phyloP scores from a whole-genome alignment of 2,888 invertebrate genomes.

The Colletes collaris region DNA sequence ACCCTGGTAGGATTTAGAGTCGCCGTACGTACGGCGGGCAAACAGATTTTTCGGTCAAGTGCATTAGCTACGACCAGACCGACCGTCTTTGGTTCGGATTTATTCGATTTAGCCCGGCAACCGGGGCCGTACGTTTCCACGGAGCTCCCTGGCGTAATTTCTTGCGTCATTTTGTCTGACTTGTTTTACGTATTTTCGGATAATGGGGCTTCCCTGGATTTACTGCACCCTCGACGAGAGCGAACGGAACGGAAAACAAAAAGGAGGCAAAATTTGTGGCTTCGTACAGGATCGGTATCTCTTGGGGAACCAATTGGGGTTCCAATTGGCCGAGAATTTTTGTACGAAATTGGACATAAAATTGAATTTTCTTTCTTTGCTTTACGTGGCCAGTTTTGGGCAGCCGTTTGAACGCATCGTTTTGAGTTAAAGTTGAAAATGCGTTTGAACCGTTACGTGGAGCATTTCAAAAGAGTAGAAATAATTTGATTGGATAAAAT shows the following conservation, averaged over 20 bases:
- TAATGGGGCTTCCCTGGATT: constrained; percentile 38
- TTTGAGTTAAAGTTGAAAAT: background rate
- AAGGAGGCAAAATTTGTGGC: constrained; percentile 16
- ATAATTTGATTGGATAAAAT: background rate
- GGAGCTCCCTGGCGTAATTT: constrained; percentile 8
- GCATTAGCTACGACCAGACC: constrained; percentile 29
- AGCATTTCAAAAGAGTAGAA: too few relatives aligned
- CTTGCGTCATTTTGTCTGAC: constrained; percentile 32
- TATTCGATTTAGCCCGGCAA: constrained; percentile 18
- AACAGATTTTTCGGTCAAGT: constrained; percentile 53
- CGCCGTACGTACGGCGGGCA: constrained; percentile 20
- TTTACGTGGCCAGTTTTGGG: too few relatives aligned
- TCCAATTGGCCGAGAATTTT: background rate
- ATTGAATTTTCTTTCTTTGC: background rate
- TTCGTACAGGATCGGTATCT: background rate
- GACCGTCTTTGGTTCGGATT: constrained; percentile 18
- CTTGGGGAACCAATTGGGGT: background rate
- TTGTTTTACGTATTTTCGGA: constrained; percentile 38
- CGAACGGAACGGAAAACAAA: constrained; percentile 5
- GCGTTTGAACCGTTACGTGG: too few relatives aligned
- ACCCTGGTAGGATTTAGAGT: constrained; percentile 33
- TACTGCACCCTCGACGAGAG: constrained; percentile 20
- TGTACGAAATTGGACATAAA: background rate
- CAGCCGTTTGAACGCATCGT: background rate
- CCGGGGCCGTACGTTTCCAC: background rate